Evolutionary conservation across 2,113 vertebrate species (phyloP).

Genomic region (Oriolus oriolus): DNA sequence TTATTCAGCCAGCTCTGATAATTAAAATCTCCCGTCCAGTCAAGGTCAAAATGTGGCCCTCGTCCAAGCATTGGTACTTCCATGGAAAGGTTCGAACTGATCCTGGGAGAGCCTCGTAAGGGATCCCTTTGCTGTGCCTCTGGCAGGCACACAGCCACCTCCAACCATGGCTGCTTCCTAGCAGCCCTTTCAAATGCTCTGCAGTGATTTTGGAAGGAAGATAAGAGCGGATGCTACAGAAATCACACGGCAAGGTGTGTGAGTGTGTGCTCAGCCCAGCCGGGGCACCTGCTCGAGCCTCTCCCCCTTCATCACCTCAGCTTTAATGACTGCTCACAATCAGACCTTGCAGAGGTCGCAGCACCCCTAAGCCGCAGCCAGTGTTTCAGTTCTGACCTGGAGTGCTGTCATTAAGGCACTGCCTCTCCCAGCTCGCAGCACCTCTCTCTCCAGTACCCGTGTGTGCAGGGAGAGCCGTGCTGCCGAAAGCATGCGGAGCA

Average conservation of each 20-base stretch:
- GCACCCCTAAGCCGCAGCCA: background rate
- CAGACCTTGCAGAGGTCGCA: background rate
- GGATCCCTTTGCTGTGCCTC: background rate
- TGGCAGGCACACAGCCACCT: background rate
- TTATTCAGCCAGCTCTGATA: constrained; percentile 7
- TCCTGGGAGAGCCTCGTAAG: background rate
- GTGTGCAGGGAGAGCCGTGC: accelerated
- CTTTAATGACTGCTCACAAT: background rate
- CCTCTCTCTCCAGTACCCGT: background rate
- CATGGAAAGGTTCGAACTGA: background rate
- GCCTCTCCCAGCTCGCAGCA: background rate
- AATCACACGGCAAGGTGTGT: background rate
- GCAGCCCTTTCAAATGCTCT: background rate
- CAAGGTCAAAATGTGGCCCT: constrained; percentile 1
- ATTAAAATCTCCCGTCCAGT: constrained; percentile 8
- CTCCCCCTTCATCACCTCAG: background rate
- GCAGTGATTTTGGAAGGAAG: background rate
- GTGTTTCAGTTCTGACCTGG: background rate
- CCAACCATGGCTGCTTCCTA: background rate
- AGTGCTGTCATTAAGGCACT: background rate
- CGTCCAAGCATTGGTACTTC: background rate
- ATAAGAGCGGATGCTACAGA: accelerated
- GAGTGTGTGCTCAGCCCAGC: background rate
- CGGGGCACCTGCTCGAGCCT: background rate
- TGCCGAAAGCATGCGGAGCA: background rate